These are phyloP conservation scores for Hippopotamus amphibius DNA, from an alignment of 2,113 vertebrate species.

Conservation along the genomic window DNA sequence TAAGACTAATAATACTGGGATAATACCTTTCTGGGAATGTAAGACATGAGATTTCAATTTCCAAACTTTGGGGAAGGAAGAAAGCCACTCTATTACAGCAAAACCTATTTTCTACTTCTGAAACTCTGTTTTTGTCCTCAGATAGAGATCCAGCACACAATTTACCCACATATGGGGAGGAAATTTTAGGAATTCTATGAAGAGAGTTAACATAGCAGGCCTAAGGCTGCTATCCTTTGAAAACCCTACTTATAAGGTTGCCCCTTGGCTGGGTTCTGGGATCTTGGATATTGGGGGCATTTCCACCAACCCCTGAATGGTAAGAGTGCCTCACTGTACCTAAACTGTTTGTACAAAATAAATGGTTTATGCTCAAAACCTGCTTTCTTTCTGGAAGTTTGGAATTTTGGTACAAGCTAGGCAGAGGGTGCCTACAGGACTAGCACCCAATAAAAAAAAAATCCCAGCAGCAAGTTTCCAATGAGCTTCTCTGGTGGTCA, in stretches of 20 bases:
- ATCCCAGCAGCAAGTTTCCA: neutral
- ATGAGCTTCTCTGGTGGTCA: neutral
- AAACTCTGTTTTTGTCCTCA: neutral
- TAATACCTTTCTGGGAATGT: neutral
- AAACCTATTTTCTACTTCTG: conserved; percentile 33
- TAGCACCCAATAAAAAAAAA: conserved; percentile 21
- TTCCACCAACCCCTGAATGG: neutral
- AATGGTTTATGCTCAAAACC: conserved; percentile 7
- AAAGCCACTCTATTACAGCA: neutral
- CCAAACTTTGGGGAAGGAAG: neutral
- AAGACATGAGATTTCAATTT: neutral
- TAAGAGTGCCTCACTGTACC: neutral
- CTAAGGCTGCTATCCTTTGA: neutral
- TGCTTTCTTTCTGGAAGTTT: conserved; percentile 28
- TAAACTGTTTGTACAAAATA: neutral
- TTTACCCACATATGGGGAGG: neutral
- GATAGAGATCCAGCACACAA: neutral
- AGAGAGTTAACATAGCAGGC: neutral
- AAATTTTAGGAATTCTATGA: neutral
- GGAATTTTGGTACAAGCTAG: neutral
- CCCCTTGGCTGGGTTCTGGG: neutral
- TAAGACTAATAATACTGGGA: neutral
- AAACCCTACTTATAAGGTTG: neutral
- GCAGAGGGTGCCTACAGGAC: neutral
- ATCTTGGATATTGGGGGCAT: neutral